These are phyloP conservation scores for Leptopilina myrica DNA, from an alignment of 2,888 invertebrate species.

Conservation along the genomic window DNA sequence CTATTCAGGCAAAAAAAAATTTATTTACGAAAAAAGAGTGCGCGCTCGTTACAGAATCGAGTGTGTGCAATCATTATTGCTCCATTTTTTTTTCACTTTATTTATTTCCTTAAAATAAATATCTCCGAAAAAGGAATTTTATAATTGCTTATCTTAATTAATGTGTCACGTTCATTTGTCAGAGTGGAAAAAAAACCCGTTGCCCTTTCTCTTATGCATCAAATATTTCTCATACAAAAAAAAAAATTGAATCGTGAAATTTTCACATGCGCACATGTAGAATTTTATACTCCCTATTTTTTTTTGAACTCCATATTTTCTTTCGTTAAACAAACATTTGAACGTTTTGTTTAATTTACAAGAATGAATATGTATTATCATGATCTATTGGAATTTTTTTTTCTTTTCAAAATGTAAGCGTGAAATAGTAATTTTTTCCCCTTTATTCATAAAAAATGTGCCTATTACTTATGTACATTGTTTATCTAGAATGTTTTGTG, in stretches of 20 bases:
- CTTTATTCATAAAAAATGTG: neutral
- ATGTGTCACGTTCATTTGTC: constrained; percentile 1
- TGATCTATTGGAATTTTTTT: too few species aligned
- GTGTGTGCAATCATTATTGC: neutral
- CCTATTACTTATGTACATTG: constrained; percentile 2
- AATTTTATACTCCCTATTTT: too few species aligned
- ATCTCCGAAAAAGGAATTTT: neutral
- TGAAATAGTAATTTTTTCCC: neutral
- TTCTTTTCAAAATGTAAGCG: too few species aligned
- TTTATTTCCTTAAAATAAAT: neutral
- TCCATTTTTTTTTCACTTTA: neutral
- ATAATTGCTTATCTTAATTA: constrained; percentile 22
- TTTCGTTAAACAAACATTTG: too few species aligned
- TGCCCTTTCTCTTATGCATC: neutral
- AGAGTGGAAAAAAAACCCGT: constrained; percentile 5
- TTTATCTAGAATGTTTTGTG: constrained; percentile 2
- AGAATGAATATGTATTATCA: too few species aligned
- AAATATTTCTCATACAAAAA: neutral
- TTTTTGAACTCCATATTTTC: too few species aligned
- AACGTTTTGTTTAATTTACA: too few species aligned
- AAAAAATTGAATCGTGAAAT: neutral
- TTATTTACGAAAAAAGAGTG: neutral
- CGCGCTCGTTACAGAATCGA: neutral
- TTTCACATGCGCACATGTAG: too few species aligned
- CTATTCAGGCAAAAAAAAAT: neutral